Evolutionary conservation across 2,113 vertebrate genomes (phyloP).

Genomic region (Takifugu bimaculatus): DNA sequence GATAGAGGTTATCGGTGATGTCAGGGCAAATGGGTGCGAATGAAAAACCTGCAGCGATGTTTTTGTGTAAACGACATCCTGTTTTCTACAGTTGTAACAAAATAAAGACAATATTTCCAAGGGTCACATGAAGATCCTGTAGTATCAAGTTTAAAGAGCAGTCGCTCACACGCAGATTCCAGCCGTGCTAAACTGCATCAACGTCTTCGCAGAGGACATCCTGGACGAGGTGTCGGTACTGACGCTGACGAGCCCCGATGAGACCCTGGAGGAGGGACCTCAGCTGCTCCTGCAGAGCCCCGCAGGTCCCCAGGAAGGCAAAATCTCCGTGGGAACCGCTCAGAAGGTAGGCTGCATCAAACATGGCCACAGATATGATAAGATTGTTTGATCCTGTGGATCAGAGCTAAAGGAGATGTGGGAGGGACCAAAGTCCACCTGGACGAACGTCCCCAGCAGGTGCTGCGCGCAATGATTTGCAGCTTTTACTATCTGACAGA

Average conservation of each 20-base stretch:
- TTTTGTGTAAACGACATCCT: not conserved
- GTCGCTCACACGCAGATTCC: not conserved
- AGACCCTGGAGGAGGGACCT: slow-evolving; percentile 42
- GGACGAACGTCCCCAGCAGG: not conserved
- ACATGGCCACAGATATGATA: not conserved
- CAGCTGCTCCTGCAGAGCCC: slow-evolving; percentile 36
- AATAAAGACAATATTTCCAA: too few species aligned
- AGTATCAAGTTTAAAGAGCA: not conserved
- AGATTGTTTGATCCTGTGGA: too few species aligned
- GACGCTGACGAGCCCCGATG: slow-evolving; percentile 57
- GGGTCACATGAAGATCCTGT: too few species aligned
- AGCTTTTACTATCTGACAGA: not conserved
- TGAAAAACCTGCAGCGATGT: slow-evolving; percentile 3
- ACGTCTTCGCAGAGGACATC: slow-evolving; percentile 71
- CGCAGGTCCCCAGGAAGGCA: slow-evolving; percentile 42
- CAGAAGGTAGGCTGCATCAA: slow-evolving; percentile 57
- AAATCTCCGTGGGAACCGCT: slow-evolving; percentile 28
- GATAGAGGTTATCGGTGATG: slow-evolving; percentile 52
- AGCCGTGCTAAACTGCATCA: not conserved
- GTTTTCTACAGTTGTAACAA: not conserved
- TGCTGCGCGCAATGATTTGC: not conserved
- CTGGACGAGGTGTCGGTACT: slow-evolving; percentile 70
- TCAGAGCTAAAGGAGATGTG: too few species aligned
- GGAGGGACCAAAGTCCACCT: not conserved
- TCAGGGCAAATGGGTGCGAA: slow-evolving; percentile 17